Percentiles rank a stretch among this genome's conserved stretches.
Conservation (phyloP, 2,113 vertebrate species). For the Chiloscyllium plagiosum region DNA sequence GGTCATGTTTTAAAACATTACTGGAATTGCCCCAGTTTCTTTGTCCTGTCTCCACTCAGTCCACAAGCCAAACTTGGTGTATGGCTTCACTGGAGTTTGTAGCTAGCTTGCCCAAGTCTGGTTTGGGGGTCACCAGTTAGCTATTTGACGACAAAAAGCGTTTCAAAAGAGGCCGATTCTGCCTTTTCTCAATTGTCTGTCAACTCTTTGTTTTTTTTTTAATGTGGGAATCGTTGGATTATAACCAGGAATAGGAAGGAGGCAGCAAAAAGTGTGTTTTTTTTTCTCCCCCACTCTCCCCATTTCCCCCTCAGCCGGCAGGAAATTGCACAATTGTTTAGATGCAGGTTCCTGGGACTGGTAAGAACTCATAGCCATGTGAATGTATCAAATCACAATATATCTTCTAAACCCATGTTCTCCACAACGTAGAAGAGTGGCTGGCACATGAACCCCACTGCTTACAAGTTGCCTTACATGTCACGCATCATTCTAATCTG, state of each 20-base stretch:
- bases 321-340: not conserved
- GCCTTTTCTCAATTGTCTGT: not conserved
- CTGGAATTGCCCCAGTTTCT: not conserved
- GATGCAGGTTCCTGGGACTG: not conserved
- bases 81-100: not conserved
- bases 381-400: not conserved
- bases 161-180: not conserved
- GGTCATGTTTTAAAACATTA: not conserved
- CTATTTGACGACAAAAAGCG: not conserved
- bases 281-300: not conserved
- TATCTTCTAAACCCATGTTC: not conserved
- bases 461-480: not conserved
- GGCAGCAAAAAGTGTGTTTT: not conserved
- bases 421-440: not conserved
- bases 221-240: not conserved
- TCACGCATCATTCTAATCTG: not conserved
- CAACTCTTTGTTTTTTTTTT: not conserved
- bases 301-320: not conserved
- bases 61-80: not conserved
- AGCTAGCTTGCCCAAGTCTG: not conserved
- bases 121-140: not conserved
- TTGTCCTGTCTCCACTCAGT: not conserved
- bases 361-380: not conserved
- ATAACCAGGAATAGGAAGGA: not conserved
- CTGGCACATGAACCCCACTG: not conserved